A percentile compares a stretch with the other conserved stretches of the same genome.
Conservation (phyloP, 2,888 invertebrate species). For the Cylloceria caligata region DNA sequence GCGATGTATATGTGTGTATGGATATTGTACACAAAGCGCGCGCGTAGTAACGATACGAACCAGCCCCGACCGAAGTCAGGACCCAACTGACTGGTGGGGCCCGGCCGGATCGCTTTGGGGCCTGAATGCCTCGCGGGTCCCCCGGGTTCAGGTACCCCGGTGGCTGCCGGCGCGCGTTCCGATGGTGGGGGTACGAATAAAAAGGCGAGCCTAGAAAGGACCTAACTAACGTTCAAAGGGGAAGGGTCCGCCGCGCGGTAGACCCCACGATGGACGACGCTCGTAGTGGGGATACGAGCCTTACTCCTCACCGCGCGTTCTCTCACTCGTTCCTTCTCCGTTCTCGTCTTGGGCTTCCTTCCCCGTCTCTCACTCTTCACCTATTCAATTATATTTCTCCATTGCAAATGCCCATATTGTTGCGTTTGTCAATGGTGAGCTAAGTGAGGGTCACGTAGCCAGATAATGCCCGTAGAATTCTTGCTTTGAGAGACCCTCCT, state of each 20-base stretch:
- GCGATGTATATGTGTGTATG: conserved; percentile 8
- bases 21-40: conserved; percentile 29
- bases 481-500: conserved; percentile 65
- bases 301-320: conserved; percentile 24
- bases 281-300: conserved; percentile 59
- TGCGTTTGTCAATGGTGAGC: conserved; percentile 84
- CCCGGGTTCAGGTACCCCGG: conserved; percentile 80
- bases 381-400: conserved; percentile 84
- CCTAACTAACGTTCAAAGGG: conserved; percentile 80
- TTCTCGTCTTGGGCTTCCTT: conserved; percentile 64
- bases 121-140: conserved; percentile 79
- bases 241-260: conserved; percentile 76
- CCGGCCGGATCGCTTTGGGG: conserved; percentile 76
- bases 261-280: conserved; percentile 60
- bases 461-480: conserved; percentile 81
- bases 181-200: conserved; percentile 77
- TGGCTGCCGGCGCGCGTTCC: conserved; percentile 64
- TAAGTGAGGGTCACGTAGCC: conserved; percentile 83
- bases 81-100: conserved; percentile 82
- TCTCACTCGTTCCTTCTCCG: conserved; percentile 35
- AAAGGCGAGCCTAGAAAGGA: conserved; percentile 83
- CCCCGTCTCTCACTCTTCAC: conserved; percentile 70
- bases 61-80: conserved; percentile 83
- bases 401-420: conserved; percentile 84
- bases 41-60: conserved; percentile 71